A percentile compares a stretch with the other conserved stretches of the same genome.
These are phyloP conservation scores for Tichodroma muraria DNA, from an alignment of 2,113 vertebrate genomes.

Conservation along the genomic window DNA sequence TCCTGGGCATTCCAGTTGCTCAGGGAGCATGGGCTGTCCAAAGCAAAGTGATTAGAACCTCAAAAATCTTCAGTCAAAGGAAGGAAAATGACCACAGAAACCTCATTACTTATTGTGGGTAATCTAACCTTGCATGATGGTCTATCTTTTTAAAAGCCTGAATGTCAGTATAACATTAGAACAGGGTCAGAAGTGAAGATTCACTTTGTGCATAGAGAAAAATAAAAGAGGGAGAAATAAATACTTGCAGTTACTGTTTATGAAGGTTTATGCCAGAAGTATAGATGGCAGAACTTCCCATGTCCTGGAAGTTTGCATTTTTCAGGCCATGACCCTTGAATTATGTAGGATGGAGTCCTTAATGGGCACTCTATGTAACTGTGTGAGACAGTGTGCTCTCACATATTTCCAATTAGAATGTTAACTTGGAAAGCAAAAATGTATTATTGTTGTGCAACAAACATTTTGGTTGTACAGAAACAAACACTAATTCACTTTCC, in stretches of 20 bases:
- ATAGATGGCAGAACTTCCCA: not conserved
- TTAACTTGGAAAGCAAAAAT: not conserved
- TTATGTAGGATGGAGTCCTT: not conserved
- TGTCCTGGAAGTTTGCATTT: not conserved
- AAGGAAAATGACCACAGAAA: not conserved
- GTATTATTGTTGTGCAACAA: not conserved
- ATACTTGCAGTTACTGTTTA: not conserved
- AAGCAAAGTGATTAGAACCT: not conserved
- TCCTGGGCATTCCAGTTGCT: not conserved
- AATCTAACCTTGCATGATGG: not conserved
- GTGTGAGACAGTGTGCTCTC: not conserved
- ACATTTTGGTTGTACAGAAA: not conserved
- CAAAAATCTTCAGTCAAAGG: not conserved
- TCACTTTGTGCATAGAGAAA: not conserved
- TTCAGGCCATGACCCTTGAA: not conserved
- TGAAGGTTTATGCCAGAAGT: not conserved
- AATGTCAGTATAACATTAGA: not conserved
- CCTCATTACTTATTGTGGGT: not conserved
- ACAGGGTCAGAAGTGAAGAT: not conserved
- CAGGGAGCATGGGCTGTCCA: not conserved
- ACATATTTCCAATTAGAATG: not conserved
- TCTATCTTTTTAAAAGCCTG: not conserved
- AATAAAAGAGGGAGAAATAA: not conserved
- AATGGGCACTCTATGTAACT: not conserved
- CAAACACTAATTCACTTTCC: not conserved